Conservation (phyloP, 2,113 vertebrate genomes). For the Psammodynastes pulverulentus region DNA sequence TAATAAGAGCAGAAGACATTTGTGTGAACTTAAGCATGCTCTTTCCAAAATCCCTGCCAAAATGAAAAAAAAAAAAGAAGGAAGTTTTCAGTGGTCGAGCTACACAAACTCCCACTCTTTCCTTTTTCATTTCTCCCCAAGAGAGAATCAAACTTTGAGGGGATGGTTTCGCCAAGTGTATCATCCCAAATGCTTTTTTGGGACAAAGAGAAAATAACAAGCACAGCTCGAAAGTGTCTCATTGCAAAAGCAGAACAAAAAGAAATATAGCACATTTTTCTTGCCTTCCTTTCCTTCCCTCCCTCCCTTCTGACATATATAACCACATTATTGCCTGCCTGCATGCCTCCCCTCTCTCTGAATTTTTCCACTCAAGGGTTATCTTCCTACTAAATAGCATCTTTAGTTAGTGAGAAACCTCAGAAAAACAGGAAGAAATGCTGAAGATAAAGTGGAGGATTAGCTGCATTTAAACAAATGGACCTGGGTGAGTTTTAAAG, state of each 20-base stretch:
- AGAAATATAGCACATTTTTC: background rate
- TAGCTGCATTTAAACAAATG: conserved; percentile 16
- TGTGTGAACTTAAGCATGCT: background rate
- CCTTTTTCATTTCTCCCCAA: background rate
- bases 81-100: background rate
- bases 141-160: background rate
- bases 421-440: background rate
- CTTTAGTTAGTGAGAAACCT: background rate
- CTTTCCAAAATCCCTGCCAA: background rate
- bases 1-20: background rate
- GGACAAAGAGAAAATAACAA: background rate
- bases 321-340: background rate
- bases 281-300: background rate
- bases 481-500: background rate
- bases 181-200: background rate
- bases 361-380: background rate
- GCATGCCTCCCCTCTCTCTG: background rate
- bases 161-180: background rate
- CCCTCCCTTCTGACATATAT: background rate
- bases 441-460: background rate
- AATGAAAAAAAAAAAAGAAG: background rate
- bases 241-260: background rate
- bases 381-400: background rate
- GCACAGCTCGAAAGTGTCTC: background rate
- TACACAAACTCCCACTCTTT: background rate